Base-by-base conservation (phyloP, 2,113 vertebrate species). In the Cromileptes altivelis region DNA sequence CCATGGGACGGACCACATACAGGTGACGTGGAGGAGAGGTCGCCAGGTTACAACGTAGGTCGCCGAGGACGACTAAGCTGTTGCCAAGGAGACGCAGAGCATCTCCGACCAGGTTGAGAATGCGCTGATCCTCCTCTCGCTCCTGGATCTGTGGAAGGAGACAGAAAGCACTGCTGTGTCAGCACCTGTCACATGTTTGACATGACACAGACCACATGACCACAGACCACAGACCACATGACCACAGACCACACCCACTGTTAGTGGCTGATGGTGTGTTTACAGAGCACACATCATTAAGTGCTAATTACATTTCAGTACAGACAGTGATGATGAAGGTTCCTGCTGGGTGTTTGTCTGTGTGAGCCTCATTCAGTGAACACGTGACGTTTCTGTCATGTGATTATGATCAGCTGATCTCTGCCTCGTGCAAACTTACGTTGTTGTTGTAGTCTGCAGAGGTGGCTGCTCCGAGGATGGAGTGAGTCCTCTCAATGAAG, bases 391-490 rank as follows among this genome's bases (percentile, higher is more conserved):
- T 19, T 68, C 11, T 68, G 40, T 37, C 12, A 70, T 9, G 37
- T 23, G 37, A 42, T n/a, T 8, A 45, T 49, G 7, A 2, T 13
- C 18, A 27, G 33, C 10, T 15, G 4, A 30, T 30, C 45, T 23
- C 15, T 0, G 9, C 40, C 23, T 72, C 30, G 30, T 4, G 30
- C 30, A 30, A 30, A 30, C 95, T 92, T 93, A 97, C 97, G 0
- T 97, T 97, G 87, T 97, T 97, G 90, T 97, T 97, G 93, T 97
- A 97, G 87, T 96, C 96, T 0, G 95, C 95, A 0, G 92, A 94
- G 65, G 95, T 93, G 4, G 97, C 97, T 0, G 95, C 87, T 1
- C 95, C 95, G n/a, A 97, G 91, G 77, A 97, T 96, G 42, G 96
- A 96, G 25, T 96, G 95, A 55, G 96, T 96, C 40, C 97, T 95